A percentile compares a stretch with the other conserved stretches of the same genome.
Evolutionary conservation across 1,140 invertebrate species (phyloP).

Genomic region (Colletes gigas): DNA sequence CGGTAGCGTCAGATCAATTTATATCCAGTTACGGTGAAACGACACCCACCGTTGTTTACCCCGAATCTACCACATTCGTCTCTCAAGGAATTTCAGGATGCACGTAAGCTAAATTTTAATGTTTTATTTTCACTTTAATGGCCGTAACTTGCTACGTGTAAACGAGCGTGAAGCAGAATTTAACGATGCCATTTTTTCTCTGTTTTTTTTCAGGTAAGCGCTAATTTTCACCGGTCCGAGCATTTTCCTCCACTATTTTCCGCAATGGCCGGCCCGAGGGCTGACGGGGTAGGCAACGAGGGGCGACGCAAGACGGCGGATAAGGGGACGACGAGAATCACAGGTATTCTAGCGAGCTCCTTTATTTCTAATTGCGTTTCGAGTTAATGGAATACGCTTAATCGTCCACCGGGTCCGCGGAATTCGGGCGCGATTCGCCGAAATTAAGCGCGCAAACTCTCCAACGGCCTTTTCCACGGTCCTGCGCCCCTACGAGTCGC

Average conservation of each 20-base stretch:
- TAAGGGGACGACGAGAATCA: conserved; percentile 44
- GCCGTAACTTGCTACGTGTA: neutral
- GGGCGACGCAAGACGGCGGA: conserved; percentile 8
- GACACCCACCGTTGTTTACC: no score
- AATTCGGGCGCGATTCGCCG: conserved; percentile 58
- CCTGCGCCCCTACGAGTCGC: neutral
- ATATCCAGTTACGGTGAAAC: no score
- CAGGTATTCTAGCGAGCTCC: conserved; percentile 60
- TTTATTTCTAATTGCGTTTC: conserved; percentile 73
- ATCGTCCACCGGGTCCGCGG: conserved; percentile 47
- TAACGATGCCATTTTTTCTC: conserved; percentile 58
- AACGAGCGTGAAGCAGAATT: conserved; percentile 37
- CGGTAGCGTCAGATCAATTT: no score
- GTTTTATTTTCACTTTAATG: neutral
- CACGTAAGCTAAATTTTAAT: neutral
- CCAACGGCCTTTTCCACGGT: conserved; percentile 13
- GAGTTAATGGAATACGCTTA: conserved; percentile 70
- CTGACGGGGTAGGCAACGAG: conserved; percentile 8
- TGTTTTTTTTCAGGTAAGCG: conserved; percentile 64
- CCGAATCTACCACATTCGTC: no score
- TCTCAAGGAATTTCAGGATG: no score
- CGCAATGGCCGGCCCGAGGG: conserved; percentile 14
- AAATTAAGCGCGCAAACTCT: conserved; percentile 53
- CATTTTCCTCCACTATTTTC: conserved; percentile 49
- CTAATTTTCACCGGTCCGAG: conserved; percentile 56